These are phyloP conservation scores for Seriola aureovittata DNA, from an alignment of 2,113 vertebrate genomes.

Conservation along the genomic window DNA sequence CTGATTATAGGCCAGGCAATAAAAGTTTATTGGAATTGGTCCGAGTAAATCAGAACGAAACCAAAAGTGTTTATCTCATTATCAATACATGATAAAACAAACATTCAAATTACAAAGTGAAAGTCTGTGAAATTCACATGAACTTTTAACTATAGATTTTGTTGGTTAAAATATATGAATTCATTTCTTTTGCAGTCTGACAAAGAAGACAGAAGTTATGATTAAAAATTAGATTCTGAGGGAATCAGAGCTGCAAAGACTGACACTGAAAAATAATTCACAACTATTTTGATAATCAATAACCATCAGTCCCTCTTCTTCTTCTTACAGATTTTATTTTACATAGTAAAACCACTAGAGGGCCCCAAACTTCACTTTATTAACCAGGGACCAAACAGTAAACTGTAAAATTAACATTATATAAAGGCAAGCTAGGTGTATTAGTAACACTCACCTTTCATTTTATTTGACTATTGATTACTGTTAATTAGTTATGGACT, in stretches of 20 bases:
- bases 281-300: too few relatives aligned
- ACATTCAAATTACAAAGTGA: neutral
- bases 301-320: too few relatives aligned
- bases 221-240: too few relatives aligned
- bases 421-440: neutral
- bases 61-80: neutral
- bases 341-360: neutral
- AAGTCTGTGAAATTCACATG: too few relatives aligned
- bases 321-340: neutral
- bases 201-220: too few relatives aligned
- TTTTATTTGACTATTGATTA: neutral
- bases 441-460: neutral
- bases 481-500: neutral
- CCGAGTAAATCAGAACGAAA: slow-evolving; percentile 22
- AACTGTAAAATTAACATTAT: neutral
- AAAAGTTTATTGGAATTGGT: neutral
- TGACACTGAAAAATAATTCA: too few relatives aligned
- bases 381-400: neutral
- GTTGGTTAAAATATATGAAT: too few relatives aligned
- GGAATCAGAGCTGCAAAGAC: too few relatives aligned
- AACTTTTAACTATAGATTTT: too few relatives aligned
- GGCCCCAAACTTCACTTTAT: neutral
- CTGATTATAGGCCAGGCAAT: slow-evolving; percentile 71
- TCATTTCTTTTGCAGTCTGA: too few relatives aligned
- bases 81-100: neutral